Evolutionary conservation across 2,797 vertebrate species (phyloP), one percentile per base, ranked within the genome.

Genomic region (Rhynchonycteris naso): DNA sequence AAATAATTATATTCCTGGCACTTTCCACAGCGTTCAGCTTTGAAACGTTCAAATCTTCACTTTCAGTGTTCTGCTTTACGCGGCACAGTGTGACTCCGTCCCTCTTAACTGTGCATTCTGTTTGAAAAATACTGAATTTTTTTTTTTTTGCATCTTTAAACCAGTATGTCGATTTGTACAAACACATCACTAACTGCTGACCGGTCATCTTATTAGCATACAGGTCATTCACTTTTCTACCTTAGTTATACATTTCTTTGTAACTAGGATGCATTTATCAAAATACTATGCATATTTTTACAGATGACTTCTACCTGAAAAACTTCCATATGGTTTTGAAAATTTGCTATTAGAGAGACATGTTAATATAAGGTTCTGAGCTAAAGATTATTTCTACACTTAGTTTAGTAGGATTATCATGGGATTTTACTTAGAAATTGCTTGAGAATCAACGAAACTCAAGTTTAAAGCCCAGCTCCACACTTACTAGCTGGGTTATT

Each of bases 51-150:
- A 71, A 56, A 72, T 68, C 10, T 11, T n/a, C 35, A 56, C 24
- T 84, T 52, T 84, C 33, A 26, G 2, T 82, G 50, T 47, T 58
- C 33, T 38, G 35, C 38, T 71, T 66, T 72, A 72, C 63, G 21
- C 82, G 24, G n/a, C 28, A 71, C 61, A 59, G 16, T 72, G 8
- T 85, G 30, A 63, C 78, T 86, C 43, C 26, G 1, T 54, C 54
- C 13, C 12, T 71, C 19, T 93, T 80, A 83, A 50, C 50, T 54
- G 54, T 10, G 35, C 84, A 88, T 22, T 58, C 80, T 89, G 1
- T 89, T 80, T 93, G 54, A 87, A 83, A 90, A 93, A 71, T 33
- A 71, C 13, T 91, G 24, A 75, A 61, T 30, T 2, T 35, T 93
- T 86, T 35, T 93, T 86, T 82, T 54, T 63, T 33, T 66, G 9